A percentile compares a stretch with the other conserved stretches of the same genome.
Evolutionary conservation across 2,888 invertebrate species (phyloP).

Genomic region (Nomada ruficornis): DNA sequence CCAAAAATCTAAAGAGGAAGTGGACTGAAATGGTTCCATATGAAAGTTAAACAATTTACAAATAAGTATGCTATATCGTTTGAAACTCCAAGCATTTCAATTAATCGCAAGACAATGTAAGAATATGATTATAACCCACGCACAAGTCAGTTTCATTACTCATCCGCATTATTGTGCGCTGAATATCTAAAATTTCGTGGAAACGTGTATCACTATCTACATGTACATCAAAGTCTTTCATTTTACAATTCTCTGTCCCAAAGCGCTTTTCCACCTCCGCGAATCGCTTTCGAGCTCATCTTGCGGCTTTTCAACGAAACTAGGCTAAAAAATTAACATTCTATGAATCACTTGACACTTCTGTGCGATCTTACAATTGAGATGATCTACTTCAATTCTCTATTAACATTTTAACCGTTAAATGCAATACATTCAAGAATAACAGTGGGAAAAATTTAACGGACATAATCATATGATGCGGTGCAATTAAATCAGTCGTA

Average conservation of each 20-base stretch:
- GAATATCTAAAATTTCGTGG: constrained; percentile 21
- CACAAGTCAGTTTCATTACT: not conserved
- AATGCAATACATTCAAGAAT: too few relatives aligned
- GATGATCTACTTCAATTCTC: not conserved
- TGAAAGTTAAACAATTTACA: not conserved
- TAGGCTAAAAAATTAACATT: not conserved
- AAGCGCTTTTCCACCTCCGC: too few relatives aligned
- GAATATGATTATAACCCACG: not conserved
- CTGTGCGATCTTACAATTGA: not conserved
- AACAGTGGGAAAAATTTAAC: too few relatives aligned
- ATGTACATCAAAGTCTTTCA: constrained; percentile 15
- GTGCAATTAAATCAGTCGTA: not conserved
- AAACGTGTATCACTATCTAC: constrained; percentile 18
- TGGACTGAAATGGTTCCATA: not conserved
- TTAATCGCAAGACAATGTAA: not conserved
- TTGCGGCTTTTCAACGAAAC: not conserved
- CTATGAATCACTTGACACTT: not conserved
- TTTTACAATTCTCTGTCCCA: constrained; percentile 7
- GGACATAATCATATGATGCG: not conserved
- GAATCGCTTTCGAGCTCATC: not conserved
- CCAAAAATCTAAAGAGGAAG: too few relatives aligned
- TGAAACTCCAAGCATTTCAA: not conserved
- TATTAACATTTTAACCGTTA: not conserved
- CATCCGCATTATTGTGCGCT: constrained; percentile 1
- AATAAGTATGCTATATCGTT: not conserved